Evolutionary conservation across 2,113 vertebrate species (phyloP), one percentile per base, ranked within the genome.

Genomic region (Progne subis): DNA sequence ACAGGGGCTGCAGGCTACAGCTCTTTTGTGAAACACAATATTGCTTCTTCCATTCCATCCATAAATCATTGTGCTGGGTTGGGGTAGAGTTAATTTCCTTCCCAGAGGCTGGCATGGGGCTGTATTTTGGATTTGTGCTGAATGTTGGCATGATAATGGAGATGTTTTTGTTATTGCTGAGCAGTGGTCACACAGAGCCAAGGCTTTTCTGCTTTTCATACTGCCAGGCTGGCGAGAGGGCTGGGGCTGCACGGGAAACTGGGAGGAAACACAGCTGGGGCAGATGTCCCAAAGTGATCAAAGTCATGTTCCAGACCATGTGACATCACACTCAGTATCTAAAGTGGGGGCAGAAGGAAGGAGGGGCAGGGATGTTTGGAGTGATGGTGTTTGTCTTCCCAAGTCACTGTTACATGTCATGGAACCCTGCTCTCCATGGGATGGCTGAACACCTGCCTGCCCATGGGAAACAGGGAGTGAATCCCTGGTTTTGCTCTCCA

Each of bases 351-450:
- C 16, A 79, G 56, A 31, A 41, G 29, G 19, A 55, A 49, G 50
- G 15, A 56, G 39, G 9, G 41, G 64, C 14, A 61, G 16, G 18
- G 13, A 64, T 43, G 57, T 41, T 63, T 49, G 67, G 7, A 31
- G 49, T 21, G 57, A 34, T 71, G 67, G 34, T 19, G 57, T 56
- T 63, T 71, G 75, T 25, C 11, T 20, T 47, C 41, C 47, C 75
- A 41, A n/a, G 49, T 24, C 74, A 46, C 47, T 60, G 39, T 20
- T 8, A 4, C 0, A 0, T 16, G 21, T 19, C 64, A n/a, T 3
- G 3, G 71, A 75, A 19, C 44, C 20, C 52, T 50, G 63, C 46
- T 59, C 21, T 60, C 52, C 2, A 2, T 32, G 65, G 52, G 24
- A 47, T 56, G 57, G 57, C 76, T 56, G 31, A 80, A 65, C 76